Base-by-base conservation (phyloP, 2,797 vertebrate species). In the Malacoctenus gilli region DNA sequence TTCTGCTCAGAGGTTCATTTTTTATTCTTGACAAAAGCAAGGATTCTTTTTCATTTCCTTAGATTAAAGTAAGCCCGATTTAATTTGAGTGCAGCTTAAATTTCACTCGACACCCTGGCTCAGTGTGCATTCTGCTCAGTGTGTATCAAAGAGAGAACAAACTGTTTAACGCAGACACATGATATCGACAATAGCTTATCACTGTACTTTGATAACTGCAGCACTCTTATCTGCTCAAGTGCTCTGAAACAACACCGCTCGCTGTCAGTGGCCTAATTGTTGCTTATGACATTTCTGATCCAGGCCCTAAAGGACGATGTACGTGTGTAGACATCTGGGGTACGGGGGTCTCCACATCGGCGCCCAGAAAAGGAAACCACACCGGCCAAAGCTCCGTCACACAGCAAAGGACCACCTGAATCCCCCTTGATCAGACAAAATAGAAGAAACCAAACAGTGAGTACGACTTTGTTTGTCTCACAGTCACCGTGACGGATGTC, bases 321-420 rank as follows among this genome's bases (percentile, higher is more conserved):
- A 1, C 83, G 77, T 0, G 84, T 92, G 77, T 94, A 93, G 47
- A 93, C 91, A 23, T 93, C 92, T 0, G 90, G 93, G 3, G 68
- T 86, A 5, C 2, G 52, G 25, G 82, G 81, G 58, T 92, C 30
- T 1, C 90, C 92, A 5, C 92, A 93, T 52, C 34, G 71, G 5
- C 15, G 20, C 8, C 91, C 91, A 0, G 91, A 93, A 73, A 93
- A 93, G 36, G 92, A 92, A 4, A 93, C 74, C 0, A 93, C 65
- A 2, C 92, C 91, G 0, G 89, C 86, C 44, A 76, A 55, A 18
- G 5, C 58, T 56, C 82, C 86, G 13, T 77, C 50, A 62, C 92
- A 94, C 42, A 93, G 79, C 44, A 93, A 63, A 0, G 92, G 92
- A 0, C 91, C 92, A 12, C 93, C 91, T 0, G 92, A 94, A 66